Percentiles rank a stretch among this genome's conserved stretches.
These are phyloP conservation scores for Pandion haliaetus DNA, from an alignment of 2,113 vertebrate species.

Conservation along the genomic window DNA sequence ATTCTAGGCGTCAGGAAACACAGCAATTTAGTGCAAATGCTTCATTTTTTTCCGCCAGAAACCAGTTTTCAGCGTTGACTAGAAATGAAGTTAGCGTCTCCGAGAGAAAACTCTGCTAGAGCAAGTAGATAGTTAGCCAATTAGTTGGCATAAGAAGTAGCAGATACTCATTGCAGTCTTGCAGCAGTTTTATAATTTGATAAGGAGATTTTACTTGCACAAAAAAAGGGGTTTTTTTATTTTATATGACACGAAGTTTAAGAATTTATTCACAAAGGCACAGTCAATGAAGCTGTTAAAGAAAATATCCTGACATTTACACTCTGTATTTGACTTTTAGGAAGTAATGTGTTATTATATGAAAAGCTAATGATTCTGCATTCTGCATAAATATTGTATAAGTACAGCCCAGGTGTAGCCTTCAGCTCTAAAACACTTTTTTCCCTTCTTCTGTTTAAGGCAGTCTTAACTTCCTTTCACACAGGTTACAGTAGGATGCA, in stretches of 20 bases:
- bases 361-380: slow-evolving; percentile 11
- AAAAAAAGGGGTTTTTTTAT: neutral
- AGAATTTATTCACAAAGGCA: neutral
- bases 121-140: neutral
- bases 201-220: neutral
- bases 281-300: neutral
- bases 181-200: neutral
- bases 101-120: neutral
- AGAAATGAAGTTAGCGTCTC: neutral
- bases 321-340: neutral
- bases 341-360: neutral
- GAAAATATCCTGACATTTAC: slow-evolving; percentile 14
- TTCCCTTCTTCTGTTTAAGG: neutral
- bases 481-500: neutral
- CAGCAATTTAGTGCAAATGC: neutral
- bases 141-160: neutral
- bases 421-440: neutral
- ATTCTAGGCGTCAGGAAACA: neutral
- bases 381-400: neutral
- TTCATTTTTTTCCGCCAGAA: neutral
- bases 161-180: neutral
- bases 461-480: neutral
- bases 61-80: neutral
- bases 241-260: neutral
- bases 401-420: neutral